These are phyloP conservation scores for Stegostoma tigrinum DNA, from an alignment of 2,113 vertebrate genomes.

Conservation along the genomic window DNA sequence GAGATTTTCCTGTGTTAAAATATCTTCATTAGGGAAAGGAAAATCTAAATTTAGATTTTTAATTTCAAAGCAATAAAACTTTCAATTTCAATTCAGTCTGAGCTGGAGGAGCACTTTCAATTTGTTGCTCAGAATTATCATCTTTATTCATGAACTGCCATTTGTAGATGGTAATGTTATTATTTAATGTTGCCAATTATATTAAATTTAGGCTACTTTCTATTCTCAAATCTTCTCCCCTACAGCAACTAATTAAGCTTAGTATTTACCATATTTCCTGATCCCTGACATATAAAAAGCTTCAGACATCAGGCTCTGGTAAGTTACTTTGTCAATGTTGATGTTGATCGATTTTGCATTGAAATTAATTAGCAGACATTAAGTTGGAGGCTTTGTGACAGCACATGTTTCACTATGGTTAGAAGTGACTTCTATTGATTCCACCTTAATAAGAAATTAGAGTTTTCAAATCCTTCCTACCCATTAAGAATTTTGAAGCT, in stretches of 20 bases:
- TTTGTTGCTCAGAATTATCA: not conserved
- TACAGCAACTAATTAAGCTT: constrained; percentile 1
- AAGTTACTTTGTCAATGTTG: not conserved
- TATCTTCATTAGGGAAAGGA: not conserved
- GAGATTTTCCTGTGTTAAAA: not conserved
- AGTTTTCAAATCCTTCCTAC: not conserved
- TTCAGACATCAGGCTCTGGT: not conserved
- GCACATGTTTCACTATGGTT: not conserved
- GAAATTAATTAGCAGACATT: not conserved
- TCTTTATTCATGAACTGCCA: not conserved
- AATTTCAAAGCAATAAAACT: not conserved
- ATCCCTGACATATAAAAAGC: not conserved
- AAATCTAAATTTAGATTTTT: constrained; percentile 4
- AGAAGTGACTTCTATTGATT: not conserved
- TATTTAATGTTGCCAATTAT: constrained; percentile 2
- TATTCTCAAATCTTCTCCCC: not conserved
- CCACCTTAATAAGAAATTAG: not conserved
- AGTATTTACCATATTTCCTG: not conserved
- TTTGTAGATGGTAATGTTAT: not conserved
- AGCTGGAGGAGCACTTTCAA: no score
- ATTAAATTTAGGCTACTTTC: not conserved
- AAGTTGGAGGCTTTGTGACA: constrained; percentile 9
- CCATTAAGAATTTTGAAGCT: not conserved
- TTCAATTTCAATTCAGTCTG: not conserved
- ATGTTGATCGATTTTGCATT: not conserved